phyloP scores from a whole-genome alignment of 2,113 vertebrate species.

The Hucho hucho region DNA sequence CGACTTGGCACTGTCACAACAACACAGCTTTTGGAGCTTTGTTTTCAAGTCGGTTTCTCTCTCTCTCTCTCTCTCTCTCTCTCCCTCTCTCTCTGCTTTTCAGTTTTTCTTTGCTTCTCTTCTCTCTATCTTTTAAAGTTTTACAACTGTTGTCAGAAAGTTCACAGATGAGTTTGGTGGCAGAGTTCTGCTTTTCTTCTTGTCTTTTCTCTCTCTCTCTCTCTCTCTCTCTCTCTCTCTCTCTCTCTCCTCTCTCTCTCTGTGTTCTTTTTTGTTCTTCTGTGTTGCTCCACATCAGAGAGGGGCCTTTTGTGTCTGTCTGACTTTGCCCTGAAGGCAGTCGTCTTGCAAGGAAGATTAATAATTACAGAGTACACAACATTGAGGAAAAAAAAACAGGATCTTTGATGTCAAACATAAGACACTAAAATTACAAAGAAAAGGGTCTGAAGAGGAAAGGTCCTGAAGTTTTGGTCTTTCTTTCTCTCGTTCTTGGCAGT shows the following conservation, averaged over 20 bases:
- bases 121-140: conserved; percentile 53
- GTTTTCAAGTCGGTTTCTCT: conserved; percentile 5
- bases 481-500: conserved; percentile 50
- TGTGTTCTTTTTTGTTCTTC: conserved; percentile 38
- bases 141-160: conserved; percentile 58
- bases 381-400: conserved; percentile 73
- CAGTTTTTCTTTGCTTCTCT: conserved; percentile 21
- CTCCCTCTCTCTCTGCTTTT: not conserved
- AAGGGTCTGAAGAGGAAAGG: conserved; percentile 63
- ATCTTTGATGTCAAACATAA: conserved; percentile 79
- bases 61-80: conserved; percentile 3
- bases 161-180: conserved; percentile 62
- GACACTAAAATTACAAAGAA: conserved; percentile 77
- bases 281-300: conserved; percentile 65
- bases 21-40: conserved; percentile 33
- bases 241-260: conserved; percentile 8
- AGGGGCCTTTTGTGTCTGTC: conserved; percentile 76
- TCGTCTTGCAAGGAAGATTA: conserved; percentile 75
- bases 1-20: conserved; percentile 46
- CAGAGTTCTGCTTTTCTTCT: conserved; percentile 29
- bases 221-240: conserved; percentile 12
- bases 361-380: conserved; percentile 80
- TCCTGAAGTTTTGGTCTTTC: conserved; percentile 64
- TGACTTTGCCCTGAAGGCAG: conserved; percentile 72
- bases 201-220: conserved; percentile 13